Base-by-base conservation (phyloP, 2,797 vertebrate genomes). In the Molossus alvarezi region DNA sequence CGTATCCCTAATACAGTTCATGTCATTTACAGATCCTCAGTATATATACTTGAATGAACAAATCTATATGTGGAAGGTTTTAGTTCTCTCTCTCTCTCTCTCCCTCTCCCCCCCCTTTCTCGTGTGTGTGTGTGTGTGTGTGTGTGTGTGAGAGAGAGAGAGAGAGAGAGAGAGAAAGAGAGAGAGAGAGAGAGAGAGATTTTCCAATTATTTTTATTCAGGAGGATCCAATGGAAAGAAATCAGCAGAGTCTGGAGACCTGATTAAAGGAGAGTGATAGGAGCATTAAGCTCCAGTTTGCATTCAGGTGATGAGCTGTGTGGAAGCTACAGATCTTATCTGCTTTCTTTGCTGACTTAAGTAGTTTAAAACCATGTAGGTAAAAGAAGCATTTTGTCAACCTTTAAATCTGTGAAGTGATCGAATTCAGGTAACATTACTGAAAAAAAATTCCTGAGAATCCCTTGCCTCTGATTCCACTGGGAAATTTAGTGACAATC, bases 331-430 rank as follows among this genome's bases (percentile, higher is more conserved):
- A 79, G 89, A 94, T 94, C 75, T 67, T 97, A 91, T 97, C 93
- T 71, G 58, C 88, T 95, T 77, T 82, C 84, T 84, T 93, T 97
- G 87, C 87, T 96, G 93, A 97, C 72, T 85, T 97, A n/a, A 91
- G 75, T 88, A 93, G 88, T 94, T 96, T 95, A 62, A 97, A 96
- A 81, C 65, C 53, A 85, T 15, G 41, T 60, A 91, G 80, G 90
- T 95, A 91, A 96, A 91, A 92, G 62, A 81, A 85, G n/a, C 90
- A 48, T 95, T 87, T 77, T 81, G 25, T 93, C 92, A 96, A 83
- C 21, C 57, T 93, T 94, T 84, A 89, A 67, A 71, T 57, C 58
- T 80, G 55, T 65, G 45, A 91, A 64, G 17, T 58, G 79, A 62
- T 90, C 55, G 91, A 27, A 89, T 88, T 80, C 48, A 91, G 90